Evolutionary conservation across 2,113 vertebrate species (phyloP).

Genomic region (Vombatus ursinus): DNA sequence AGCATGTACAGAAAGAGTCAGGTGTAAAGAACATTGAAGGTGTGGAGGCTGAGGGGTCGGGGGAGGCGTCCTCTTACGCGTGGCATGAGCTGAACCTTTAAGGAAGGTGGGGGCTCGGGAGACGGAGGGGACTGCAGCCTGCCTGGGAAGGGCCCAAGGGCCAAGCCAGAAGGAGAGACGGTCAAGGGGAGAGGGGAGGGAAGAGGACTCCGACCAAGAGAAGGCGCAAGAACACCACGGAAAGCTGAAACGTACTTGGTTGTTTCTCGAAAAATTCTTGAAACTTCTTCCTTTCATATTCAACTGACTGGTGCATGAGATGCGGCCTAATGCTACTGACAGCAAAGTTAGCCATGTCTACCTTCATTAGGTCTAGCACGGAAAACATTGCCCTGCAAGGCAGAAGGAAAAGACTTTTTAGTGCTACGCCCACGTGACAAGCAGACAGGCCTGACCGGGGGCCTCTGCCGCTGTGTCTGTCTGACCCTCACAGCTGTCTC

Average conservation of each 20-base stretch:
- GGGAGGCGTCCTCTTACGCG: background rate
- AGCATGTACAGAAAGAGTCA: no score
- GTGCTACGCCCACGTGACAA: background rate
- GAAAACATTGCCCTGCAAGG: slow-evolving; percentile 93
- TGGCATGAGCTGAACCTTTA: no score
- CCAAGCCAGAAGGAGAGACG: background rate
- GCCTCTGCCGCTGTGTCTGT: background rate
- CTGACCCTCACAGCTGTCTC: no score
- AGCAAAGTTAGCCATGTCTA: slow-evolving; percentile 98
- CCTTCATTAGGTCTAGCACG: slow-evolving; percentile 96
- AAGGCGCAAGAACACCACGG: slow-evolving; percentile 27
- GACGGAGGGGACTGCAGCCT: no score
- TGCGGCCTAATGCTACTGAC: slow-evolving; percentile 94
- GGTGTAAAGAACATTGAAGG: background rate
- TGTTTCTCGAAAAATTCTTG: slow-evolving; percentile 95
- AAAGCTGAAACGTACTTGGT: slow-evolving; percentile 87
- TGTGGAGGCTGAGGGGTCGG: background rate
- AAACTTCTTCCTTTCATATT: slow-evolving; percentile 98
- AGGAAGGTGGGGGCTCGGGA: no score
- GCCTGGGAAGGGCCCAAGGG: background rate
- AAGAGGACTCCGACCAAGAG: slow-evolving; percentile 16
- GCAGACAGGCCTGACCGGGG: no score
- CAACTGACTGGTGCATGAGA: slow-evolving; percentile 96
- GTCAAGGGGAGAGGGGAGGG: no score
- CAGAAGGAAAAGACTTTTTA: slow-evolving; percentile 65